phyloP scores from a whole-genome alignment of 2,113 vertebrate genomes.

The Capreolus pygargus region DNA sequence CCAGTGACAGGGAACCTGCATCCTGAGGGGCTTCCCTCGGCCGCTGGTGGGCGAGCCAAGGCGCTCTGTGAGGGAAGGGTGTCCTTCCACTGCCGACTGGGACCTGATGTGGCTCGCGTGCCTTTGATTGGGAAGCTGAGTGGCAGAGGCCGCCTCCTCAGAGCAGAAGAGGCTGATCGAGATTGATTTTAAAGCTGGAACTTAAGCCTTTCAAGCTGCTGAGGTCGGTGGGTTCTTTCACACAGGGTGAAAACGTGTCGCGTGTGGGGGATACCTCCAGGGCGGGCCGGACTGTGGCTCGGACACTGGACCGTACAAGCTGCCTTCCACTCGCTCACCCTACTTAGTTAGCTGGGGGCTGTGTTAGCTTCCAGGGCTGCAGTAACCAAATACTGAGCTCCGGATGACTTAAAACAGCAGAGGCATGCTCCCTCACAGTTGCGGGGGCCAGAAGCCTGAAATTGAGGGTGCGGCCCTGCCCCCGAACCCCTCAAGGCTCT shows the following conservation, averaged over 20 bases:
- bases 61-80: too few relatives aligned
- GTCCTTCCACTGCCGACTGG: accelerated
- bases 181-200: background rate
- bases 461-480: background rate
- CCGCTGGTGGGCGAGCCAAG: accelerated
- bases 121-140: background rate
- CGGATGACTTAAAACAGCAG: accelerated
- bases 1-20: background rate
- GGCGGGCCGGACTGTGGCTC: background rate
- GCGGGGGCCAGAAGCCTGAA: background rate
- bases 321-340: accelerated
- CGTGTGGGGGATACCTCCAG: accelerated
- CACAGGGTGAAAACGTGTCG: accelerated
- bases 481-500: background rate
- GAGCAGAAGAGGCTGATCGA: background rate
- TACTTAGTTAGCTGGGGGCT: accelerated
- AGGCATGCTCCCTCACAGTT: accelerated
- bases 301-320: accelerated
- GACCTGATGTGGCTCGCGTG: background rate
- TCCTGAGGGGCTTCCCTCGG: too few relatives aligned
- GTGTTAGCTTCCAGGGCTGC: accelerated
- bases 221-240: accelerated
- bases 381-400: accelerated
- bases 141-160: too few relatives aligned
- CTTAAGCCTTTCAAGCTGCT: accelerated